Percentiles rank a stretch among this genome's conserved stretches.
These are phyloP conservation scores for Ferdinandea cuprea DNA, from an alignment of 2,888 invertebrate genomes.

Conservation along the genomic window DNA sequence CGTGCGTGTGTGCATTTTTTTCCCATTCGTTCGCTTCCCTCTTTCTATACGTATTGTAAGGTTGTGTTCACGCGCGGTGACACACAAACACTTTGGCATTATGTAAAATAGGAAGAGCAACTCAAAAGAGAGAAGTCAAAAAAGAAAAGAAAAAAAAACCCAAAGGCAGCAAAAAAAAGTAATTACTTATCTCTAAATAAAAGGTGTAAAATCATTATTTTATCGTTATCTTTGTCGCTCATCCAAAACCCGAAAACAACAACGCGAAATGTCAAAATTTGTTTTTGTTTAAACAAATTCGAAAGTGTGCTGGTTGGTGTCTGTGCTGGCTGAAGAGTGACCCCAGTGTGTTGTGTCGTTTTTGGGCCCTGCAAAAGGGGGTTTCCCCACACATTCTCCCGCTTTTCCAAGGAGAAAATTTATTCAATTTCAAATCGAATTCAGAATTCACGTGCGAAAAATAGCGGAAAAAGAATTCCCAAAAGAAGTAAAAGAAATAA, in stretches of 20 bases:
- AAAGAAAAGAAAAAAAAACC: conserved; percentile 51
- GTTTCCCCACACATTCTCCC: conserved; percentile 5
- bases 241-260: conserved; percentile 27
- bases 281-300: conserved; percentile 27
- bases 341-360: conserved; percentile 26
- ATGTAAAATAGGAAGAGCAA: conserved; percentile 74
- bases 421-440: conserved; percentile 18
- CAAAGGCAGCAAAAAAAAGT: no score
- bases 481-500: conserved; percentile 19
- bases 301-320: not conserved
- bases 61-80: conserved; percentile 76
- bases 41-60: conserved; percentile 37
- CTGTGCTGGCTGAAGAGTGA: conserved; percentile 8
- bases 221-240: conserved; percentile 20
- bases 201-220: conserved; percentile 23
- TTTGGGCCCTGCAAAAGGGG: no score
- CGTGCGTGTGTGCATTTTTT: conserved; percentile 43
- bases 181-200: conserved; percentile 52
- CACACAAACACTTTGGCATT: conserved; percentile 76
- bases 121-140: conserved; percentile 51
- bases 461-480: conserved; percentile 43
- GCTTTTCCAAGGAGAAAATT: not conserved
- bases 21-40: conserved; percentile 26
- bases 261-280: conserved; percentile 16
- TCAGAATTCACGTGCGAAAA: conserved; percentile 56